Evolutionary conservation across 2,797 vertebrate genomes (phyloP).

Genomic region (Dipus sagitta): DNA sequence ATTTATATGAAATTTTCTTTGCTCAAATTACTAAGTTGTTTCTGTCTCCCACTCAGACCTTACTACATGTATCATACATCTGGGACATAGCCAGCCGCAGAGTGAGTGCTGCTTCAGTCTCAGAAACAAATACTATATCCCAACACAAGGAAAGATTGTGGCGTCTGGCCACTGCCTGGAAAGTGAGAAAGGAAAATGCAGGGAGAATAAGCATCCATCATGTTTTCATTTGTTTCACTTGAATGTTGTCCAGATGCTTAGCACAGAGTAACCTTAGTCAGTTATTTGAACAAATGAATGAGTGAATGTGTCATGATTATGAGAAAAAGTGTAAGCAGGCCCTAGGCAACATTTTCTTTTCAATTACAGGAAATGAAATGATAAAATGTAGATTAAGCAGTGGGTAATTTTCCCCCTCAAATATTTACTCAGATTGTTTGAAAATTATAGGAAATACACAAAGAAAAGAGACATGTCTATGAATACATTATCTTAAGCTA

Average conservation of each 20-base stretch:
- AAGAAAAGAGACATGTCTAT: conserved; percentile 70
- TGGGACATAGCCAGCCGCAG: not conserved
- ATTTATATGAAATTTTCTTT: conserved; percentile 29
- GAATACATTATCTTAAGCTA: conserved; percentile 77
- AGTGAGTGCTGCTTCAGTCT: not conserved
- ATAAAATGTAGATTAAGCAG: conserved; percentile 47
- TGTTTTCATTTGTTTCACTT: conserved; percentile 25
- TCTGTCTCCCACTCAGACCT: not conserved
- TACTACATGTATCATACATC: not conserved
- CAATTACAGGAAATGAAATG: conserved; percentile 41
- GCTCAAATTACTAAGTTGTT: conserved; percentile 57
- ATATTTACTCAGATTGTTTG: conserved; percentile 67
- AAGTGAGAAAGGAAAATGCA: not conserved
- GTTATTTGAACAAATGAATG: conserved; percentile 47
- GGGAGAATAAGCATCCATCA: conserved; percentile 5
- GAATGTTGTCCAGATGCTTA: conserved; percentile 26
- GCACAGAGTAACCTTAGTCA: conserved; percentile 1
- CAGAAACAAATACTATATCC: not conserved
- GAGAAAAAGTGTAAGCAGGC: conserved; percentile 21
- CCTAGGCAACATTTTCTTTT: conserved; percentile 13
- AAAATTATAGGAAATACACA: conserved; percentile 60
- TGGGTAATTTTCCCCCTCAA: conserved; percentile 21
- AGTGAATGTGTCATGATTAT: not conserved
- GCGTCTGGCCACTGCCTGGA: conserved; percentile 1
- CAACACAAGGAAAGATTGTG: not conserved